A percentile compares a stretch with the other conserved stretches of the same genome.
Evolutionary conservation across 30 jellyfish, hydroid and myxozoan species (phyloP).

Genomic region (Mastigias papua): DNA sequence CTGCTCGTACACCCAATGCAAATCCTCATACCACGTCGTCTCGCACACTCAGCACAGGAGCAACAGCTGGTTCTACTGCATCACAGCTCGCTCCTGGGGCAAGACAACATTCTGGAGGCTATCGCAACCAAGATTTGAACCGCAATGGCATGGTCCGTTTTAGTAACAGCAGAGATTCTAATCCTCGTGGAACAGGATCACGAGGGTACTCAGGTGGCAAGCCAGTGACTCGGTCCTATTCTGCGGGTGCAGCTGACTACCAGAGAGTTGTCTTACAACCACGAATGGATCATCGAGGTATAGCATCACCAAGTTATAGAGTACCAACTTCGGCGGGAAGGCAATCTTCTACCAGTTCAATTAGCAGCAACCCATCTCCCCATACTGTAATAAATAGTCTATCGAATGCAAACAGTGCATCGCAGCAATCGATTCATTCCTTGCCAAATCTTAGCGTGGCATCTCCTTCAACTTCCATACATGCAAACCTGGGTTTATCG

Average conservation of each 20-base stretch:
- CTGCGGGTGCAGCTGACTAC: slow-evolving; percentile 79
- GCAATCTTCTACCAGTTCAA: slow-evolving; percentile 40
- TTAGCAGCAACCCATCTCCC: slow-evolving; percentile 33
- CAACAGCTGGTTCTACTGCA: slow-evolving; percentile 56
- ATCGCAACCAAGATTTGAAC: slow-evolving; percentile 44
- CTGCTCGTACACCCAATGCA: slow-evolving; percentile 27
- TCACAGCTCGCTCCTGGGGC: slow-evolving; percentile 69
- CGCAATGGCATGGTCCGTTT: slow-evolving; percentile 69
- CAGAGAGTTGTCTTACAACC: slow-evolving; percentile 42
- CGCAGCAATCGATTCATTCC: slow-evolving; percentile 71
- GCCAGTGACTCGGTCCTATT: slow-evolving; percentile 59
- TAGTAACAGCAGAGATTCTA: slow-evolving; percentile 50
- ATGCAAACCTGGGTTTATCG: slow-evolving; percentile 7
- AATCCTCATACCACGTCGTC: slow-evolving; percentile 15
- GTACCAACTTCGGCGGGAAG: slow-evolving; percentile 11
- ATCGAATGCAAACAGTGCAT: slow-evolving; percentile 35
- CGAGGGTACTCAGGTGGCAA: slow-evolving; percentile 59
- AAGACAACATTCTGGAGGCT: slow-evolving; percentile 52
- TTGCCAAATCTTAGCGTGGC: slow-evolving; percentile 42
- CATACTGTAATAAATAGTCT: slow-evolving; percentile 53
- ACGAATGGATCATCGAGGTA: slow-evolving; percentile 52
- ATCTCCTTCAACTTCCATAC: slow-evolving; percentile 16
- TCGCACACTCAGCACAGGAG: slow-evolving; percentile 56
- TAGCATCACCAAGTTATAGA: slow-evolving; percentile 57
- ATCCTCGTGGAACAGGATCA: slow-evolving; percentile 50